Conservation (phyloP, 2,797 vertebrate species). For the Orientallactaga sibirica region DNA sequence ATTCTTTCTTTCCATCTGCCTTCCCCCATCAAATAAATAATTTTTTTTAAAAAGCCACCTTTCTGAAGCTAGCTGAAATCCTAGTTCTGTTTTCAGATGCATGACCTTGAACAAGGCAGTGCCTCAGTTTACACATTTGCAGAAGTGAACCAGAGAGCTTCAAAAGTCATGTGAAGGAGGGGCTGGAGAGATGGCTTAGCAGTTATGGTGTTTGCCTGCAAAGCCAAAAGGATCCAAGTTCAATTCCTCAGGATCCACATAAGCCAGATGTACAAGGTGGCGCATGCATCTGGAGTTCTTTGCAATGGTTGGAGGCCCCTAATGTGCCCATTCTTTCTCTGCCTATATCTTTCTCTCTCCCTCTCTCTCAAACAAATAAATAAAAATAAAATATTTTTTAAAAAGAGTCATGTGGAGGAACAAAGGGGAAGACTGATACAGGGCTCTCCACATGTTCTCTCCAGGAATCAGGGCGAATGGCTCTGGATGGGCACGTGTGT, state of each 20-base stretch:
- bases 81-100: neutral
- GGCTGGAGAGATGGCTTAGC: too few species aligned
- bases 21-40: too few species aligned
- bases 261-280: neutral
- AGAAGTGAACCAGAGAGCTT: neutral
- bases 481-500: neutral
- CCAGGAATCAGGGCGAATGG: neutral
- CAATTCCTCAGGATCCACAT: neutral
- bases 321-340: too few species aligned
- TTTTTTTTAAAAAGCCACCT: too few species aligned
- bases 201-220: too few species aligned
- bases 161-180: neutral
- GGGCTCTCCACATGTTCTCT: neutral
- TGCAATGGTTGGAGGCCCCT: too few species aligned
- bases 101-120: slow-evolving; percentile 7
- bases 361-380: too few species aligned
- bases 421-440: neutral
- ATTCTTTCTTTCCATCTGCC: too few species aligned
- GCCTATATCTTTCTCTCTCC: too few species aligned
- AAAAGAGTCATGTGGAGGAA: neutral
- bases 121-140: neutral
- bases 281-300: too few species aligned
- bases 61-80: neutral
- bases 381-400: too few species aligned
- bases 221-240: too few species aligned